A percentile compares a stretch with the other conserved stretches of the same genome.
phyloP scores from a whole-genome alignment of 1,140 invertebrate genomes.

The Drosophila orosa region DNA sequence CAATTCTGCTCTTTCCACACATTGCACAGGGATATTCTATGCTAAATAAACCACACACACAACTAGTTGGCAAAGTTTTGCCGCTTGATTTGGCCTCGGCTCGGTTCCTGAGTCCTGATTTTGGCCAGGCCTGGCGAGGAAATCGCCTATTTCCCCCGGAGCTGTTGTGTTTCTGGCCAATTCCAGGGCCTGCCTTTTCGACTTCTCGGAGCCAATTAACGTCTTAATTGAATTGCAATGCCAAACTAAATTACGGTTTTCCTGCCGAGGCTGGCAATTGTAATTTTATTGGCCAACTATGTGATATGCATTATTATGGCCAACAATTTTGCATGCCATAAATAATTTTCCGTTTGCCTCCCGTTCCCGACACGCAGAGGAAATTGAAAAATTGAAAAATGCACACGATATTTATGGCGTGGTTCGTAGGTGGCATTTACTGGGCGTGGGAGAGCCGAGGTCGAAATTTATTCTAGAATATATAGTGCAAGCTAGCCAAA shows the following conservation, averaged over 20 bases:
- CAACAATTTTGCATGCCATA: slow-evolving; percentile 55
- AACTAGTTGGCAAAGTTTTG: slow-evolving; percentile 69
- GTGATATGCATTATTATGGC: slow-evolving; percentile 59
- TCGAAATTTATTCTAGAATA: slow-evolving; percentile 51
- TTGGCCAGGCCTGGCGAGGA: slow-evolving; percentile 48
- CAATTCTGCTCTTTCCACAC: slow-evolving; percentile 6
- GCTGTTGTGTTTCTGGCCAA: slow-evolving; percentile 56
- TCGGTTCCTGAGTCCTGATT: slow-evolving; percentile 39
- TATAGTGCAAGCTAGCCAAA: slow-evolving; percentile 27
- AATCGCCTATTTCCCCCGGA: slow-evolving; percentile 67
- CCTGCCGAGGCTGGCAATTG: slow-evolving; percentile 41
- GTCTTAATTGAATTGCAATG: slow-evolving; percentile 75
- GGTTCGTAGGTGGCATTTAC: slow-evolving; percentile 30
- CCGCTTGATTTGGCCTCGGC: slow-evolving; percentile 72
- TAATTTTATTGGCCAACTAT: slow-evolving; percentile 55
- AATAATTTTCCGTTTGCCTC: slow-evolving; percentile 56
- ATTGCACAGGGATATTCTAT: slow-evolving; percentile 59
- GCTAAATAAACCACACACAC: slow-evolving; percentile 60
- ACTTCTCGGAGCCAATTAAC: slow-evolving; percentile 65
- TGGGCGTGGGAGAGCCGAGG: slow-evolving; percentile 2
- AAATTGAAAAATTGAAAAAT: slow-evolving; percentile 61
- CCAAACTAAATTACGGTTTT: slow-evolving; percentile 34
- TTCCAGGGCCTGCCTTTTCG: slow-evolving; percentile 40
- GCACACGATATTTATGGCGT: slow-evolving; percentile 57
- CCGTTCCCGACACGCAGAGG: slow-evolving; percentile 29